Base-by-base conservation (phyloP, 2,113 vertebrate species). In the Mus spicilegus region DNA sequence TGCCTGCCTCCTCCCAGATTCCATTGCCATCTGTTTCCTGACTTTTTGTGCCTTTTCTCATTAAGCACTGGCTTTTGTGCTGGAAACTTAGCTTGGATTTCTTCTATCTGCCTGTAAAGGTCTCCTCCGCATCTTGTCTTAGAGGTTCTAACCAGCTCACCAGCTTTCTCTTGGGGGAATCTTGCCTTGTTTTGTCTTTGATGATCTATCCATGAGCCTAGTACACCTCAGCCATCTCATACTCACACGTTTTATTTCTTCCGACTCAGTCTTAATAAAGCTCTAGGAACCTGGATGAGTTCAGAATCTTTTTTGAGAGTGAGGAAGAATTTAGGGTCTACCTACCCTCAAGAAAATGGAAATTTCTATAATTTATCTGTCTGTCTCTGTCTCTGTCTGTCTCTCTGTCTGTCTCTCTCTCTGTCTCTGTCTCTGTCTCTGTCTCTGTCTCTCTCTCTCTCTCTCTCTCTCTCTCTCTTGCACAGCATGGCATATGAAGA, bases 1-100 rank as follows among this genome's bases (percentile, higher is more conserved):
- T 78, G 93, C 61, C 63, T 69, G 63, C n/a, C 87, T 73, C 72
- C 16, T 85, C 58, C 93, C 46, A 80, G 78, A 95, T 96, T 96
- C 84, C 93, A 89, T 89, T 42, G 49, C 96, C 96, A 93, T 96
- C 77, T 95, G 96, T 94, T 97, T 87, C 67, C 67, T 93, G 90
- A 93, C 93, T 91, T 92, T 95, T 77, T 69, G 26, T 67, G 24
- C n/a, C 49, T 89, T 75, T 69, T 73, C 72, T 91, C 30, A 76
- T 72, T 86, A 56, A 80, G 80, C 11, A 30, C 36, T 89, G 82
- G 70, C n/a, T 92, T 93, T 65, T 94, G n/a, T 73, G 63, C 51
- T 91, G 36, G 65, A 69, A 70, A 91, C 84, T 75, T 86, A 70
- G 70, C 75, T 73, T 87, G 58, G 42, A 33, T 94, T 61, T 89